Evolutionary conservation across 92 coral and sea anemone genomes (phyloP).

Genomic region (Parazoanthus swiftii): DNA sequence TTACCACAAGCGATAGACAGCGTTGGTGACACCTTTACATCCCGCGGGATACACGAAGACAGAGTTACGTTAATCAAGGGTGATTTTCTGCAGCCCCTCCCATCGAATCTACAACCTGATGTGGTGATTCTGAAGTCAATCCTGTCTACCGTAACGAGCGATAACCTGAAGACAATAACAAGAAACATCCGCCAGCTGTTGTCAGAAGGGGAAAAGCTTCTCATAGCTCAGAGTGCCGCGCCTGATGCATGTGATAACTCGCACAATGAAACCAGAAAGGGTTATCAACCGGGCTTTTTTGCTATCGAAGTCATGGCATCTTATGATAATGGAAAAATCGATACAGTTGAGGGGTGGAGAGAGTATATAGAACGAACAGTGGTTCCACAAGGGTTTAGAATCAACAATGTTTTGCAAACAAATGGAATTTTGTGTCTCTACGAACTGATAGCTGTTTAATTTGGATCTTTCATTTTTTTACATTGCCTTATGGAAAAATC

Average conservation of each 20-base stretch:
- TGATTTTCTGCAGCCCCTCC: slow-evolving; percentile 25
- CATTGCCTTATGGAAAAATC: too few relatives aligned
- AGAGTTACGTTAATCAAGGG: slow-evolving; percentile 19
- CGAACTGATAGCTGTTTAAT: slow-evolving; percentile 22
- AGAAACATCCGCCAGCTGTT: background rate
- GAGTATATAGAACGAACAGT: slow-evolving; percentile 9
- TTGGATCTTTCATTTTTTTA: background rate
- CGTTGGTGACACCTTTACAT: slow-evolving; percentile 4
- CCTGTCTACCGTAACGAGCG: slow-evolving; percentile 9
- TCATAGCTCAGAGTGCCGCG: slow-evolving; percentile 10
- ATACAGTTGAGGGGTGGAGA: slow-evolving; percentile 12
- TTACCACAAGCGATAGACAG: slow-evolving; percentile 25
- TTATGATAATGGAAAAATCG: slow-evolving; percentile 21
- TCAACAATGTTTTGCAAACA: slow-evolving; percentile 16
- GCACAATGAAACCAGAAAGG: slow-evolving; percentile 21
- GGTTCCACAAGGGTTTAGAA: slow-evolving; percentile 19
- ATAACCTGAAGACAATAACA: background rate
- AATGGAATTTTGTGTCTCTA: slow-evolving; percentile 22
- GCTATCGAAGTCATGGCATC: slow-evolving; percentile 18
- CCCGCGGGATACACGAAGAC: slow-evolving; percentile 1
- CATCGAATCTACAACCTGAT: slow-evolving; percentile 5
- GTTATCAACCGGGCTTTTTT: slow-evolving; percentile 10
- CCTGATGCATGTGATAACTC: slow-evolving; percentile 29
- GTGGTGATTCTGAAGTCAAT: slow-evolving; percentile 15
- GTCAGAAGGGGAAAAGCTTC: background rate